Evolutionary conservation across 2,797 vertebrate species (phyloP).

Genomic region (Eospalax fontanierii): DNA sequence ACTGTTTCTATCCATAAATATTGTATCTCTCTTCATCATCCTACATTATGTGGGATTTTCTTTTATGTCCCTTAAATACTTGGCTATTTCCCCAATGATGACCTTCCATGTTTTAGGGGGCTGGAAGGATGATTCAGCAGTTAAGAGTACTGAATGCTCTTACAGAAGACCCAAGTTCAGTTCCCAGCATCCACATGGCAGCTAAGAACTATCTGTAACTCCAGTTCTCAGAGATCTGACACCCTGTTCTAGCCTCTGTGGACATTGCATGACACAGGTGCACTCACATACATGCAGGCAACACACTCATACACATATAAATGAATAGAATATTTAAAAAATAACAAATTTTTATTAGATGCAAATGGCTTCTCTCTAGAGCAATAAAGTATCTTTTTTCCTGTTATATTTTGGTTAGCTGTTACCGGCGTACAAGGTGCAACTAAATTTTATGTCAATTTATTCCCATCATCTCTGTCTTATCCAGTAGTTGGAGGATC

Average conservation of each 20-base stretch:
- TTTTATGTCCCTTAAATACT: neutral
- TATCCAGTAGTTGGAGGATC: neutral
- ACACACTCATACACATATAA: no score
- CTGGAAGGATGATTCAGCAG: no score
- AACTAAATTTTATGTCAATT: neutral
- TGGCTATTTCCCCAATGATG: neutral
- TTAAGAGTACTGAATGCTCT: no score
- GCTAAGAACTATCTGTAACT: no score
- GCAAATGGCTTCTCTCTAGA: neutral
- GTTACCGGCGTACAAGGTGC: neutral
- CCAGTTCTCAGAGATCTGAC: no score
- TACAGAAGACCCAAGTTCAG: no score
- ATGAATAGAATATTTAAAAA: no score
- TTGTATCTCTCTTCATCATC: neutral
- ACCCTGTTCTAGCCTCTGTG: no score
- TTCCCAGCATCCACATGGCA: no score
- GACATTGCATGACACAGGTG: no score
- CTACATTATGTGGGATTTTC: neutral
- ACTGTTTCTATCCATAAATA: neutral
- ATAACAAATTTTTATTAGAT: neutral
- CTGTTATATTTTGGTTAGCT: neutral
- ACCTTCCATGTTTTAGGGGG: neutral
- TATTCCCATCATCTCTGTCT: neutral
- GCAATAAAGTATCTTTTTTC: neutral
- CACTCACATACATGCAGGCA: no score